These are phyloP conservation scores for Shargacucullia verbasci DNA, from an alignment of 2,888 invertebrate species.

Conservation along the genomic window DNA sequence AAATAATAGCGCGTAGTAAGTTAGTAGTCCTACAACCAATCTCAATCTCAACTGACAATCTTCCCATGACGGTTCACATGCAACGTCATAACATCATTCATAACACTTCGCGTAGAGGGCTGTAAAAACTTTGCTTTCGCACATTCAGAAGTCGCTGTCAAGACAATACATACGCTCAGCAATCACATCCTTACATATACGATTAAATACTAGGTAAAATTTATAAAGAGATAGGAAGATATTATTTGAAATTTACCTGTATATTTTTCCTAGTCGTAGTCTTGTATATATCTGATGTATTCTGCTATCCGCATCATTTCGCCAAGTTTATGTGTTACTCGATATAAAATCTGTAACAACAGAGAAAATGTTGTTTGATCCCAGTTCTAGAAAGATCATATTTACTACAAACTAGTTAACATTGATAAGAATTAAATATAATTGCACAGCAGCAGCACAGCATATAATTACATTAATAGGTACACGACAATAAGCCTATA, in stretches of 20 bases:
- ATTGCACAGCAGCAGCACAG: constrained; percentile 63
- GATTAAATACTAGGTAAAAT: constrained; percentile 24
- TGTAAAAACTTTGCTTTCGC: constrained; percentile 50
- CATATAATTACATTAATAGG: constrained; percentile 43
- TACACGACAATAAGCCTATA: constrained; percentile 47
- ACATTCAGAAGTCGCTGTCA: constrained; percentile 37
- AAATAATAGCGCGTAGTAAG: constrained; percentile 31
- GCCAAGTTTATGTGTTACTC: not conserved
- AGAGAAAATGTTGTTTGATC: constrained; percentile 64
- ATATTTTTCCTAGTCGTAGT: constrained; percentile 4
- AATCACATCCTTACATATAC: constrained; percentile 32
- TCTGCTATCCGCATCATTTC: constrained; percentile 1
- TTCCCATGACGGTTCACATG: constrained; percentile 49
- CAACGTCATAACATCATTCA: constrained; percentile 43
- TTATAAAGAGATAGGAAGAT: constrained; percentile 3
- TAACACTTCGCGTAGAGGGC: constrained; percentile 43
- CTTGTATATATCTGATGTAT: not conserved
- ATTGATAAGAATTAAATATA: constrained; percentile 41
- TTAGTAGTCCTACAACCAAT: constrained; percentile 24
- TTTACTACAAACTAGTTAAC: constrained; percentile 24
- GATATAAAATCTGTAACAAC: constrained; percentile 65
- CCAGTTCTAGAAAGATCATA: constrained; percentile 27
- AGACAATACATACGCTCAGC: constrained; percentile 46
- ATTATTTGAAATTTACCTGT: constrained; percentile 51
- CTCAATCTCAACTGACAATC: constrained; percentile 30